Percentiles rank a stretch among this genome's conserved stretches.
Conservation (phyloP, 2,888 invertebrate genomes). For the Ptilodon capucinus region DNA sequence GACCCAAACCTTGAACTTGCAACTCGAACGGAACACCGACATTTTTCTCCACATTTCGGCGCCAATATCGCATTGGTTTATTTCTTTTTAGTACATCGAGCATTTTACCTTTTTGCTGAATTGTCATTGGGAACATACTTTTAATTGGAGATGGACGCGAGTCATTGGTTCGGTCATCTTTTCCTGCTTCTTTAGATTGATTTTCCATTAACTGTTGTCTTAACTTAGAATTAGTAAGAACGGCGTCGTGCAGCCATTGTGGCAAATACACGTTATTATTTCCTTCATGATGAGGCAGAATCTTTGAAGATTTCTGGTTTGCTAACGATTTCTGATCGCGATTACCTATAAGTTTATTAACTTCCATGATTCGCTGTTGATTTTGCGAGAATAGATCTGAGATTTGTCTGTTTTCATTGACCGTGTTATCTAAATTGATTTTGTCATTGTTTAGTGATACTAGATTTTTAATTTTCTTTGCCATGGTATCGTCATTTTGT, state of each 20-base stretch:
- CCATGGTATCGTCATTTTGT: constrained; percentile 18
- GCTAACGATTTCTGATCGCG: not conserved
- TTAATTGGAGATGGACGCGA: constrained; percentile 7
- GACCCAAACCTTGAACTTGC: constrained; percentile 55
- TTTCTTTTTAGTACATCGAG: constrained; percentile 9
- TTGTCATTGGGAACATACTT: constrained; percentile 34
- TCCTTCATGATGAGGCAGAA: constrained; percentile 29
- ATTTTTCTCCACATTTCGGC: constrained; percentile 29
- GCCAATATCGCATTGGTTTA: constrained; percentile 19
- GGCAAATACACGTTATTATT: constrained; percentile 43
- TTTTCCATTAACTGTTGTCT: constrained; percentile 3
- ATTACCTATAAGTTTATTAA: not conserved
- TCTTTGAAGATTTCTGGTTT: constrained; percentile 15
- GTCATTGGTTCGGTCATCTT: not conserved
- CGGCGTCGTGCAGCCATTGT: constrained; percentile 28
- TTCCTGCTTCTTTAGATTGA: not conserved
- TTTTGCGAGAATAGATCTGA: not conserved
- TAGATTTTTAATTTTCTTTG: constrained; percentile 16
- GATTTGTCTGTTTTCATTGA: constrained; percentile 2
- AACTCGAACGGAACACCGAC: constrained; percentile 58
- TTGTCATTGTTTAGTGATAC: not conserved
- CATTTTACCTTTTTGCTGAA: constrained; percentile 27
- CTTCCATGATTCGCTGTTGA: not conserved
- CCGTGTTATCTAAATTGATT: constrained; percentile 8
- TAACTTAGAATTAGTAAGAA: constrained; percentile 5